Conservation (phyloP, 1,140 invertebrate genomes). For the Melitaea cinxia region DNA sequence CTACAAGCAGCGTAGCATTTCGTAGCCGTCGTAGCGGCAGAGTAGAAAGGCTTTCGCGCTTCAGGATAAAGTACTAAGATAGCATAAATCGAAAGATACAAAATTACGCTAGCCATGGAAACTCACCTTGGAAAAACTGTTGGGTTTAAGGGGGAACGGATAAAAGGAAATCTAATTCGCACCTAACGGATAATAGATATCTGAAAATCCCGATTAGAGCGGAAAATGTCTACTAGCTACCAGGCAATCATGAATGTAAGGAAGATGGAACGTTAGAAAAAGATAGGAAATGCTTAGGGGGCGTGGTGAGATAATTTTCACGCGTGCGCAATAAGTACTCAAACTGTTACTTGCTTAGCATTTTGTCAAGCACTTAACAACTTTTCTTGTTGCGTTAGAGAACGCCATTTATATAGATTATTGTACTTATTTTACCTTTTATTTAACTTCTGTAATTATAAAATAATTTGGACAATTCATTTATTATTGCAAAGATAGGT, state of each 20-base stretch:
- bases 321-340: slow-evolving; percentile 50
- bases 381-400: neutral
- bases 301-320: slow-evolving; percentile 46
- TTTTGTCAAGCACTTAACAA: neutral
- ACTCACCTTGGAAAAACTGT: slow-evolving; percentile 14
- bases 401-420: too few relatives aligned
- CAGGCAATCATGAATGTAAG: slow-evolving; percentile 50
- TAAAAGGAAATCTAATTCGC: slow-evolving; percentile 68
- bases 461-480: too few relatives aligned
- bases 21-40: slow-evolving; percentile 47
- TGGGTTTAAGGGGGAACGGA: slow-evolving; percentile 36
- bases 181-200: slow-evolving; percentile 58
- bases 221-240: slow-evolving; percentile 77
- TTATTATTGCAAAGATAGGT: too few relatives aligned
- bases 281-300: slow-evolving; percentile 49
- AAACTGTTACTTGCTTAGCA: neutral
- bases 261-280: slow-evolving; percentile 42
- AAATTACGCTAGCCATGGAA: slow-evolving; percentile 28
- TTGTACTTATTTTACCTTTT: too few relatives aligned
- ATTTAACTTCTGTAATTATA: too few relatives aligned
- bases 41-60: slow-evolving; percentile 53
- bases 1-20: slow-evolving; percentile 19
- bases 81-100: slow-evolving; percentile 42
- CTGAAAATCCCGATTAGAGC: slow-evolving; percentile 78
- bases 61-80: slow-evolving; percentile 51